These are phyloP conservation scores for Tetragonisca angustula DNA, from an alignment of 2,888 invertebrate species.

Conservation along the genomic window DNA sequence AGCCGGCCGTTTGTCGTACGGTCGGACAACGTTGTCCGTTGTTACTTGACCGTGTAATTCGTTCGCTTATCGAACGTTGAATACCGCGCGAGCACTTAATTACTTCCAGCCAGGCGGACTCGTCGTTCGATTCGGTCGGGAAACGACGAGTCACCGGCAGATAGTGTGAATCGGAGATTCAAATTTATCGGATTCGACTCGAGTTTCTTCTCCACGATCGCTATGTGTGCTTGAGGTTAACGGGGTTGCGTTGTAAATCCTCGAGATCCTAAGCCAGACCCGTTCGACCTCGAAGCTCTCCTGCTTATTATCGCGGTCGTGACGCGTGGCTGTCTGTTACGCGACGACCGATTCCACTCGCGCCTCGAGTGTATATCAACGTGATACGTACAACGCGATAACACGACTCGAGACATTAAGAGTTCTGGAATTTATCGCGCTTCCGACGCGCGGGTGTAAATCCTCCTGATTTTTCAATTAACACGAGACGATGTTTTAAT, in stretches of 20 bases:
- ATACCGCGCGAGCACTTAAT: conserved; percentile 24
- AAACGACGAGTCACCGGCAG: conserved; percentile 8
- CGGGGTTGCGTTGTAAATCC: background rate
- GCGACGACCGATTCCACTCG: background rate
- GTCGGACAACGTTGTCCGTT: background rate
- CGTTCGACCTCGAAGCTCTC: background rate
- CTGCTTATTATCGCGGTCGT: background rate
- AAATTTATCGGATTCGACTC: conserved; percentile 23
- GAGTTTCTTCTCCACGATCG: conserved; percentile 6
- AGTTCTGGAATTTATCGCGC: background rate
- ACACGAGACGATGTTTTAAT: too few relatives aligned
- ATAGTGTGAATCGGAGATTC: conserved; percentile 3
- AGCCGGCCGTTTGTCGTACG: background rate
- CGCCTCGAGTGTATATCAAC: background rate
- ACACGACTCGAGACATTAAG: too few relatives aligned
- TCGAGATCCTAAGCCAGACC: conserved; percentile 7
- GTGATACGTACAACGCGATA: too few relatives aligned
- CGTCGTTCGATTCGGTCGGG: conserved; percentile 23
- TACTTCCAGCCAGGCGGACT: conserved; percentile 31
- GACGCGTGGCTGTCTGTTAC: conserved; percentile 6
- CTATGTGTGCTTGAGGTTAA: background rate
- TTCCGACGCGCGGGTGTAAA: too few relatives aligned
- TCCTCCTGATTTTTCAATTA: too few relatives aligned
- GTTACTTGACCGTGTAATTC: conserved; percentile 31
- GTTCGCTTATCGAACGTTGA: conserved; percentile 4